Conservation (phyloP, 2,888 invertebrate species). For the Meliscaeva auricollis region DNA sequence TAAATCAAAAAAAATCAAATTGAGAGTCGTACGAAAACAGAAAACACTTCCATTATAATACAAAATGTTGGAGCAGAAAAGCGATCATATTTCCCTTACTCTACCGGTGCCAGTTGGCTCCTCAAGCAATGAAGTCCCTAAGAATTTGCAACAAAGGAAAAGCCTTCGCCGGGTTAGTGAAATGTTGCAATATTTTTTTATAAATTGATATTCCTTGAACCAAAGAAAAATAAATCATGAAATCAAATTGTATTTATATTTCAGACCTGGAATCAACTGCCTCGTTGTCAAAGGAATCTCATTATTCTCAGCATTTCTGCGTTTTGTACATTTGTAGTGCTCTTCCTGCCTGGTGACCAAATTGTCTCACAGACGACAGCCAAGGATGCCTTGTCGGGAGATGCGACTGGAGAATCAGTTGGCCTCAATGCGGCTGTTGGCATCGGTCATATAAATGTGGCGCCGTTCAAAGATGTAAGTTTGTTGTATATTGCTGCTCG, state of each 20-base stretch:
- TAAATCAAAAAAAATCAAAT: not conserved
- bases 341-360: slow-evolving; percentile 85
- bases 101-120: slow-evolving; percentile 78
- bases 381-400: slow-evolving; percentile 52
- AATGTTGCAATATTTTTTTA: too few species aligned
- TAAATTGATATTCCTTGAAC: too few species aligned
- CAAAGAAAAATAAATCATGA: not conserved
- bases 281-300: slow-evolving; percentile 92
- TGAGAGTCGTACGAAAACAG: not conserved
- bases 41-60: slow-evolving; percentile 22
- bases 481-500: not conserved
- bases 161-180: slow-evolving; percentile 82
- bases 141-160: slow-evolving; percentile 78
- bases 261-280: slow-evolving; percentile 94
- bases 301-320: slow-evolving; percentile 87
- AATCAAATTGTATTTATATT: slow-evolving; percentile 25
- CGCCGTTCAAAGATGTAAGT: slow-evolving; percentile 75
- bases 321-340: slow-evolving; percentile 86
- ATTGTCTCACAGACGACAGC: slow-evolving; percentile 77
- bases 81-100: slow-evolving; percentile 81
- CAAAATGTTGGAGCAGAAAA: slow-evolving; percentile 78
- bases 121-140: slow-evolving; percentile 73
- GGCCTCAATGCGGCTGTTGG: slow-evolving; percentile 44
- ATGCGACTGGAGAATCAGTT: slow-evolving; percentile 31
- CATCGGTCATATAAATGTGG: slow-evolving; percentile 70